Evolutionary conservation across 2,888 invertebrate species (phyloP).

Genomic region (Nomada lathburiana): DNA sequence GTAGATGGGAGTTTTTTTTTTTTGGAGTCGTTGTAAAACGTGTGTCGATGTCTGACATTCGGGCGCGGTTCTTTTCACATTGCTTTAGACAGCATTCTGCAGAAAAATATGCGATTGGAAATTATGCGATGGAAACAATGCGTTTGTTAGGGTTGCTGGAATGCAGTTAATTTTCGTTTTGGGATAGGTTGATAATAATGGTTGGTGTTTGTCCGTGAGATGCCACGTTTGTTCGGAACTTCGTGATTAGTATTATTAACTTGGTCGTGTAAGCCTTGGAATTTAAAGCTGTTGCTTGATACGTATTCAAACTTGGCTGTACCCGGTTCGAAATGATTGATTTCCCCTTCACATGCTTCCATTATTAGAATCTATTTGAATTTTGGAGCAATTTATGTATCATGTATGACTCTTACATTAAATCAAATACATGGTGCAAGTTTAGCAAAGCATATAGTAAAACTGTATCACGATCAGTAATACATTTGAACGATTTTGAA

Average conservation of each 20-base stretch:
- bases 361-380: not conserved
- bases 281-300: not conserved
- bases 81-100: not conserved
- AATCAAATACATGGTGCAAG: not conserved
- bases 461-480: too few species aligned
- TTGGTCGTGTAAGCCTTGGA: not conserved
- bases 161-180: not conserved
- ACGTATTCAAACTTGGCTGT: not conserved
- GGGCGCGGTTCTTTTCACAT: constrained; percentile 28
- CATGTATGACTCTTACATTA: not conserved
- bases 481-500: too few species aligned
- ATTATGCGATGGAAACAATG: not conserved
- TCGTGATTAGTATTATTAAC: not conserved
- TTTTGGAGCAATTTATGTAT: not conserved
- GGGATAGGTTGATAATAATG: too few species aligned
- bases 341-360: not conserved
- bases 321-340: not conserved
- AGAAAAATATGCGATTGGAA: not conserved
- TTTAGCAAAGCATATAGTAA: not conserved
- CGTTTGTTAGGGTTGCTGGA: not conserved
- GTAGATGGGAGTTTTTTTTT: too few species aligned
- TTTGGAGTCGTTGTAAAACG: not conserved
- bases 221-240: not conserved
- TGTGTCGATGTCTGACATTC: not conserved
- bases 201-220: not conserved